These are phyloP conservation scores for Myripristis murdjan DNA, from an alignment of 2,797 vertebrate species.

Conservation along the genomic window DNA sequence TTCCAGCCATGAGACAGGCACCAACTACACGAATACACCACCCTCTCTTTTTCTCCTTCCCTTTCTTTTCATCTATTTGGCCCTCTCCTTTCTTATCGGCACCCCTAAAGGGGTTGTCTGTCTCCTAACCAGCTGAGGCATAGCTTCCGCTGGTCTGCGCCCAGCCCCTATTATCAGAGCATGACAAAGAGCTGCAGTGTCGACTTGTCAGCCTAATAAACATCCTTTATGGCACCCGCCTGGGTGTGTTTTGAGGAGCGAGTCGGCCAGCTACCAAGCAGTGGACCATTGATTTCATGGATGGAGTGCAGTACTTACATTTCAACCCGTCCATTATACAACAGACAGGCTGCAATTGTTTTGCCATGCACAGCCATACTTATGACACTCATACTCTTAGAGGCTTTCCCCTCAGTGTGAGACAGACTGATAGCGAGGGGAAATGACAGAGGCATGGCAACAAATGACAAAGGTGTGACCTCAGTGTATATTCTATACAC, in stretches of 20 bases:
- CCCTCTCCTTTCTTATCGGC: constrained; percentile 62
- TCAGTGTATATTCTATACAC: background rate
- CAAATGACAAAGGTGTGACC: constrained; percentile 36
- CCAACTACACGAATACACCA: constrained; percentile 34
- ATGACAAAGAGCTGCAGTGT: constrained; percentile 82
- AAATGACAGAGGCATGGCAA: constrained; percentile 2
- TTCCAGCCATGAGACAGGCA: constrained; percentile 27
- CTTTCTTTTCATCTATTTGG: constrained; percentile 27
- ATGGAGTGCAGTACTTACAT: constrained; percentile 63
- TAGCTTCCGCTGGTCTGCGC: constrained; percentile 60
- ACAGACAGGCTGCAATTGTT: constrained; percentile 74
- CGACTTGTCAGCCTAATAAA: constrained; percentile 82
- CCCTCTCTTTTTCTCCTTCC: constrained; percentile 15
- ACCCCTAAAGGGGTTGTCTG: constrained; percentile 73
- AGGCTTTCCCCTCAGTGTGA: constrained; percentile 43
- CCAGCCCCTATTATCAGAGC: constrained; percentile 80
- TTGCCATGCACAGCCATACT: constrained; percentile 67
- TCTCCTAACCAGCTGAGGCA: constrained; percentile 72
- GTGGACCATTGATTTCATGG: constrained; percentile 78
- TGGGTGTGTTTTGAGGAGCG: constrained; percentile 67
- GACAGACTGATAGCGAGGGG: constrained; percentile 14
- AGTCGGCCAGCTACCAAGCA: constrained; percentile 68
- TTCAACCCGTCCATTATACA: constrained; percentile 65
- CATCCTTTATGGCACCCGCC: constrained; percentile 78
- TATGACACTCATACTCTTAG: constrained; percentile 58